Evolutionary conservation across 2,113 vertebrate species (phyloP), one percentile per base, ranked within the genome.

Genomic region (Hyperoodon ampullatus): DNA sequence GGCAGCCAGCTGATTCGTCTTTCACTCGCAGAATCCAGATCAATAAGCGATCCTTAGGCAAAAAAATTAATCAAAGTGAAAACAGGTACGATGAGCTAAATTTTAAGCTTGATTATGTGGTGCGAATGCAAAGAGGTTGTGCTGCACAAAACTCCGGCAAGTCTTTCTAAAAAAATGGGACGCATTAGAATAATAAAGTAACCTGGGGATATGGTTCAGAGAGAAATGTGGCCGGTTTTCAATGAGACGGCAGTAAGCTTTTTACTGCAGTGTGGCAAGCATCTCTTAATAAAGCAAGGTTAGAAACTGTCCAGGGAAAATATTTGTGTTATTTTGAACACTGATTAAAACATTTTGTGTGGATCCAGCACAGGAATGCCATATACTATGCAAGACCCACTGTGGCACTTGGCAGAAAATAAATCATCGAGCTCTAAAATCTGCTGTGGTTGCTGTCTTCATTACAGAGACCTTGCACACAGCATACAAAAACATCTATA

Each of bases 351-450:
- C 90, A 90, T 97, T 96, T 97, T 98, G 90, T 97, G 93, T 14
- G 28, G 83, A 87, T 96, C 89, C 82, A 75, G 95, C 47, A 66
- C 70, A 47, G 70, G 74, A 83, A 94, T 97, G 95, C 92, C 95
- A 96, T 97, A 95, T 74, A 96, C 96, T 92, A 96, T 78, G 84
- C 75, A 60, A 92, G 97, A 96, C 95, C 97, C 97, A 71, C 88
- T 28, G 75, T 97, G 95, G 98, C 88, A 97, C 85, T 95, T 98
- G 97, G 96, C 97, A 98, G 97, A 98, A 98, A 98, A 98, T 98
- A 98, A 98, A 98, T 96, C 97, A 96, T 78, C 10, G 89, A 21
- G 85, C 96, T 98, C 92, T 94, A 93, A 98, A 98, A 97, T 95
- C 97, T 98, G 97, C 98, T 98, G 97, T 44, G 96, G 94, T 96